Evolutionary conservation across 2,797 vertebrate genomes (phyloP), one percentile per base, ranked within the genome.

Genomic region (Ctenopoma multispine): DNA sequence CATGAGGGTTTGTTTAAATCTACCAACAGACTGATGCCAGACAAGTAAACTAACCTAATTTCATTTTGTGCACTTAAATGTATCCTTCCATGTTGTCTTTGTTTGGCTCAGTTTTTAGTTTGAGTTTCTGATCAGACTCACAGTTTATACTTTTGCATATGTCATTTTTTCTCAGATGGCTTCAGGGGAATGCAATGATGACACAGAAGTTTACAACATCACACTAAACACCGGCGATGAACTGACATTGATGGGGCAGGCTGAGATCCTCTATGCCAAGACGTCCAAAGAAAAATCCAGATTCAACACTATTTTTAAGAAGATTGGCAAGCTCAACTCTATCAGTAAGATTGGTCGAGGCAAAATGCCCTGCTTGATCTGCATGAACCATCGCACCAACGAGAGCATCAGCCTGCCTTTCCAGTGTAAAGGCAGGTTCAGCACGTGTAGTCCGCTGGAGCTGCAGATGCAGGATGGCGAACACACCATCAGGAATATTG

Each of bases 321-420:
- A 97, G 90, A 98, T 99, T 0, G 97, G 98, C 48, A 99, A 98
- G 81, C 95, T 99, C 2, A 98, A 99, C 84, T 99, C 98, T 7
- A 97, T 99, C 83, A 95, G 96, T 87, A 97, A 96, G 82, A 93
- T 99, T 1, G 96, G 97, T 1, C 95, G 96, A 49, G 95, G 98
- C 63, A 99, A 99, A 93, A 99, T 99, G 98, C 98, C 98, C 0
- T 99, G 98, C 80, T 93, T 99, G 75, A 99, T 99, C 74, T 99
- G 98, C 91, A 99, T 99, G 98, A 99, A 99, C 86, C 98, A 99
- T 87, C 95, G 98, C 90, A 99, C 98, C 91, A 99, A 99, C 0
- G 98, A 99, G 89, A 99, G 98, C 92, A 95, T 99, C 87, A 99
- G 98, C 90, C 95, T 99, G 63, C 98, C 98, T 0, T 99, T 99